Conservation (phyloP, 2,113 vertebrate genomes). For the Atherinomorus stipes region DNA sequence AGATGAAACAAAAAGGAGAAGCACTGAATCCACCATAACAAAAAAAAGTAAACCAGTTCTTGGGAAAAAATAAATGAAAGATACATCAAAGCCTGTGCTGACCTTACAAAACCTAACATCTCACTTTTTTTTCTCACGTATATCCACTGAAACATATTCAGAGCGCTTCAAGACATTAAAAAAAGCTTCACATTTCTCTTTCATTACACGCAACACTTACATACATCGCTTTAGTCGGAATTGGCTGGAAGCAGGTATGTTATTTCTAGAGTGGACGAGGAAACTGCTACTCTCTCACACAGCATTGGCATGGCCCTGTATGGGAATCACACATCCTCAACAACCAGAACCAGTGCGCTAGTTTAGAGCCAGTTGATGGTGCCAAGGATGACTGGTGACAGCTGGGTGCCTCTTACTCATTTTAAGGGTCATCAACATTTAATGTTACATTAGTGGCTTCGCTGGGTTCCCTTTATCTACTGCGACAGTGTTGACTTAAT, state of each 20-base stretch:
- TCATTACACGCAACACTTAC: neutral
- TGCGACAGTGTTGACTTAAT: slow-evolving; percentile 76
- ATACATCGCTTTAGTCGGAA: neutral
- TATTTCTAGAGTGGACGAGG: slow-evolving; percentile 1
- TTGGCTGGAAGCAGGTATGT: slow-evolving; percentile 4
- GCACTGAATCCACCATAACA: slow-evolving; percentile 7
- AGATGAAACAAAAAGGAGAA: slow-evolving; percentile 54
- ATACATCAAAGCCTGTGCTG: slow-evolving; percentile 43
- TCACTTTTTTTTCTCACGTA: neutral
- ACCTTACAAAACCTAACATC: slow-evolving; percentile 31
- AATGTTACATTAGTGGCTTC: slow-evolving; percentile 76
- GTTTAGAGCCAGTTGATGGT: slow-evolving; percentile 59
- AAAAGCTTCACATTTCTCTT: slow-evolving; percentile 17
- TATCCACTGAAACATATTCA: slow-evolving; percentile 20
- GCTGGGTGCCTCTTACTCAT: slow-evolving; percentile 72
- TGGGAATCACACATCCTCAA: slow-evolving; percentile 41
- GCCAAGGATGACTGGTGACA: slow-evolving; percentile 73
- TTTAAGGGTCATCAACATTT: slow-evolving; percentile 81
- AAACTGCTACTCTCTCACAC: neutral
- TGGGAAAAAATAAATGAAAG: neutral
- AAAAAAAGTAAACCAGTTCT: slow-evolving; percentile 6
- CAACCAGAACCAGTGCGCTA: slow-evolving; percentile 32
- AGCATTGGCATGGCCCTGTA: neutral
- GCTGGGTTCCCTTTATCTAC: slow-evolving; percentile 69
- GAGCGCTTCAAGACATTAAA: slow-evolving; percentile 33